Conservation (phyloP, 2,888 invertebrate species). For the Lepidocyrtoides sp. region DNA sequence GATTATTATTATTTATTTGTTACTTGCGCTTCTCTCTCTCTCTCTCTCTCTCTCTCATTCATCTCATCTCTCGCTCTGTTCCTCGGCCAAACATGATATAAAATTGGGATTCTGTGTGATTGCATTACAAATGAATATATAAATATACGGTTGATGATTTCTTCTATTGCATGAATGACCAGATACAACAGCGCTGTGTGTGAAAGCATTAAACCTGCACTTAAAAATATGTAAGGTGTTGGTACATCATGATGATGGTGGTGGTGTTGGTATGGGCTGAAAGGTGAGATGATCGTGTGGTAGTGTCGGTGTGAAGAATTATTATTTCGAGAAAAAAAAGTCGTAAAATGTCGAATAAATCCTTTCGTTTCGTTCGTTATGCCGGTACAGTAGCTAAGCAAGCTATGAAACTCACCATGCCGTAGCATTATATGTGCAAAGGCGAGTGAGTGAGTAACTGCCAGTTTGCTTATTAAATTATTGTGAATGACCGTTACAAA, state of each 20-base stretch:
- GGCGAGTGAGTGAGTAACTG: constrained; percentile 34
- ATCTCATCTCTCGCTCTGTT: background rate
- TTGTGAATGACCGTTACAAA: constrained; percentile 62
- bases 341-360: constrained; percentile 78
- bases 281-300: constrained; percentile 54
- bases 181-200: background rate
- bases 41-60: constrained; percentile 23
- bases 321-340: constrained; percentile 70
- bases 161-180: background rate
- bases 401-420: background rate
- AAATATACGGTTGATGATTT: constrained; percentile 31
- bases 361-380: constrained; percentile 64
- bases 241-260: background rate
- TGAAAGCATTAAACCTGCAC: background rate
- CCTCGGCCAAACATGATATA: background rate
- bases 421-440: background rate
- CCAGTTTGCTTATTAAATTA: constrained; percentile 53
- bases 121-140: constrained; percentile 27
- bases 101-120: background rate
- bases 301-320: constrained; percentile 53
- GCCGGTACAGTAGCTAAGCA: constrained; percentile 3
- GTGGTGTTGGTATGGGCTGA: background rate
- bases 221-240: background rate
- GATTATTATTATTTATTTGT: constrained; percentile 75
- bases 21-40: constrained; percentile 40